A percentile compares a stretch with the other conserved stretches of the same genome.
Conservation (phyloP, 2,888 invertebrate species). For the Didymodactylos carnosus region DNA sequence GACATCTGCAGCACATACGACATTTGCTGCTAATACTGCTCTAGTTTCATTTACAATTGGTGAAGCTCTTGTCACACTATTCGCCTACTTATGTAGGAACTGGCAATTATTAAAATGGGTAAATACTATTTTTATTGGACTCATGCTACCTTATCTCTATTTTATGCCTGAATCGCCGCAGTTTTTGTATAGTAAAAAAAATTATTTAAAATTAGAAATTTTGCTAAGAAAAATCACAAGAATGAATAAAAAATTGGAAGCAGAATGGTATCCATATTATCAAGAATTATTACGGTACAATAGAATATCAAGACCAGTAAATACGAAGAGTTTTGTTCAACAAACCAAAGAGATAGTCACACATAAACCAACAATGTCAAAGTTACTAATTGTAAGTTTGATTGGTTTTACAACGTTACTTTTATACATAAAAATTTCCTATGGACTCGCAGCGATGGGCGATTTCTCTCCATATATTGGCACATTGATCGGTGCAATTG, state of each 20-base stretch:
- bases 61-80: neutral
- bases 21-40: neutral
- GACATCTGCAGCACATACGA: neutral
- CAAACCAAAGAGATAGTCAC: neutral
- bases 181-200: neutral
- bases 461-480: neutral
- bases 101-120: neutral
- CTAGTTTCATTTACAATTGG: neutral
- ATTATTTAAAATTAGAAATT: neutral
- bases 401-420: neutral
- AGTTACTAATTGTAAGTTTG: neutral
- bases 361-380: neutral
- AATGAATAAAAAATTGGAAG: neutral
- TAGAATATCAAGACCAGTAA: too few relatives aligned
- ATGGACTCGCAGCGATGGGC: neutral
- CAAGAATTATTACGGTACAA: neutral
- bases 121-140: neutral
- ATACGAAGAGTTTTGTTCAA: neutral
- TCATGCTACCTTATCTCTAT: neutral
- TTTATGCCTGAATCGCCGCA: neutral
- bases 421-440: neutral
- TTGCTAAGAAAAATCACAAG: neutral
- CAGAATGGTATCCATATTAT: neutral
- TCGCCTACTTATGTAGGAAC: neutral
- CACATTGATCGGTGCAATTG: neutral